phyloP scores from a whole-genome alignment of 2,113 vertebrate genomes.

The Potamarius usumacintae region DNA sequence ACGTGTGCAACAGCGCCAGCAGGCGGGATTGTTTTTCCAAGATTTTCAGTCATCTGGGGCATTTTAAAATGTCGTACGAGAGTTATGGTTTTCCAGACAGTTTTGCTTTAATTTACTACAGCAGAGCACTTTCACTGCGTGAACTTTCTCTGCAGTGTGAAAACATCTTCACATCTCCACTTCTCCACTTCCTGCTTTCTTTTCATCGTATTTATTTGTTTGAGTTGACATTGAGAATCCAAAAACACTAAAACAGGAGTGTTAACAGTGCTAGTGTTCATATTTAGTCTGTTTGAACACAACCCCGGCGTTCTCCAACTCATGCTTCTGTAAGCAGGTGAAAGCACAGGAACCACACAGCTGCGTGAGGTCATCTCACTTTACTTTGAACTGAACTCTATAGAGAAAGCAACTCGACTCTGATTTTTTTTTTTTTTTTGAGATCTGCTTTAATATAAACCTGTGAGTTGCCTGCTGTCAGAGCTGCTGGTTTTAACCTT shows the following conservation, averaged over 20 bases:
- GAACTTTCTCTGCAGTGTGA: neutral
- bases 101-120: neutral
- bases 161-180: neutral
- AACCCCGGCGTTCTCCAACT: neutral
- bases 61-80: neutral
- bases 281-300: neutral
- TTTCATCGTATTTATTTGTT: neutral
- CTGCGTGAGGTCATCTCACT: neutral
- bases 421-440: neutral
- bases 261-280: neutral
- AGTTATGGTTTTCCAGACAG: neutral
- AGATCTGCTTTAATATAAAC: neutral
- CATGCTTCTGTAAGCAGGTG: neutral
- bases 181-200: neutral
- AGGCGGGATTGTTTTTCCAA: neutral
- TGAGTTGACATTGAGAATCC: neutral
- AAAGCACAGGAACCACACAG: neutral
- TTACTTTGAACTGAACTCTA: neutral
- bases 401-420: no score
- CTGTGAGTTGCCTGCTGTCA: neutral
- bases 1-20: constrained; percentile 26
- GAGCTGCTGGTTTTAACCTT: neutral
- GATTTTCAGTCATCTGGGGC: neutral
- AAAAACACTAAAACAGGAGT: neutral
- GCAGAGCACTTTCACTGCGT: neutral